Evolutionary conservation across 2,113 vertebrate species (phyloP).

Genomic region (Silurus meridionalis): DNA sequence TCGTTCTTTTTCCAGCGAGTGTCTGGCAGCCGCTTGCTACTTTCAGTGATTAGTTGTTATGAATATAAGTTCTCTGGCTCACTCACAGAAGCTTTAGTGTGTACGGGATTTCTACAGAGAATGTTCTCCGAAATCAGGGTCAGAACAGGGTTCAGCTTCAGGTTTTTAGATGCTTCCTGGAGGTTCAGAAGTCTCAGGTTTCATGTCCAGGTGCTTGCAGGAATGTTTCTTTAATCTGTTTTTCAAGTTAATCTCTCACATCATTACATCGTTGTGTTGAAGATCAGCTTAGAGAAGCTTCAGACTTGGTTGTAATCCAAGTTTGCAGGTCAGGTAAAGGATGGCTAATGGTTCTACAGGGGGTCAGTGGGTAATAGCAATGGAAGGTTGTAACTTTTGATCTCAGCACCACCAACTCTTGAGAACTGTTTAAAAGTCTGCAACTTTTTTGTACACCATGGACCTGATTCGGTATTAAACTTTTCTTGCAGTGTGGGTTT

Average conservation of each 20-base stretch:
- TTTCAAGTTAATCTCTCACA: background rate
- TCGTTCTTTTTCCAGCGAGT: slow-evolving; percentile 5
- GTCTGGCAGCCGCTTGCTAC: slow-evolving; percentile 17
- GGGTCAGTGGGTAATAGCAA: too few relatives aligned
- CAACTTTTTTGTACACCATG: too few relatives aligned
- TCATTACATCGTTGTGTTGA: background rate
- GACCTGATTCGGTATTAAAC: too few relatives aligned
- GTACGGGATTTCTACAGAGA: background rate
- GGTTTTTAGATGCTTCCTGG: background rate
- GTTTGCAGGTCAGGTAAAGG: background rate
- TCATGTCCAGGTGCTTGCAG: background rate
- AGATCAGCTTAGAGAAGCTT: background rate
- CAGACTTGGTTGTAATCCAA: background rate
- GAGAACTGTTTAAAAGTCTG: too few relatives aligned
- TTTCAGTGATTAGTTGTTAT: background rate
- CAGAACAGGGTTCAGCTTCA: background rate
- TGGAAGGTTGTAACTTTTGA: too few relatives aligned
- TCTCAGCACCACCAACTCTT: too few relatives aligned
- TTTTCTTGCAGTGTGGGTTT: too few relatives aligned
- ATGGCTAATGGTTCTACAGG: background rate
- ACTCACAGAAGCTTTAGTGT: background rate
- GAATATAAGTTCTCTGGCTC: background rate
- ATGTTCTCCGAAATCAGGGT: background rate
- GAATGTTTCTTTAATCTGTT: background rate
- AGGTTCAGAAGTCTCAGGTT: background rate